These are phyloP conservation scores for Tenrec ecaudatus DNA, from an alignment of 2,113 vertebrate species.

Conservation along the genomic window DNA sequence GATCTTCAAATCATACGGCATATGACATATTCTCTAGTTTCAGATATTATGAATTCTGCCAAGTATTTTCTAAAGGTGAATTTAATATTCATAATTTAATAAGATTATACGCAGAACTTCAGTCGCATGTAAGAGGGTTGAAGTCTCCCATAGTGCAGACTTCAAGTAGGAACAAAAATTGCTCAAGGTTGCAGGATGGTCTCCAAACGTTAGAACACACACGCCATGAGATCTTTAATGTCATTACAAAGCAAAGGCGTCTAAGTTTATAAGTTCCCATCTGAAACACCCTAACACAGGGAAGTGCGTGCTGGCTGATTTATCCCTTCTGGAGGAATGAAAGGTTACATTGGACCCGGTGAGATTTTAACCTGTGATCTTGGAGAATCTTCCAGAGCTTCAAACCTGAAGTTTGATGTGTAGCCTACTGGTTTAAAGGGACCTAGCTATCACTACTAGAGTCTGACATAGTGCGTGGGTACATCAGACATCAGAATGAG, in stretches of 20 bases:
- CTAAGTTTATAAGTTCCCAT: slow-evolving; percentile 79
- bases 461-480: slow-evolving; percentile 77
- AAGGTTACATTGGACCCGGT: slow-evolving; percentile 78
- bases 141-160: slow-evolving; percentile 19
- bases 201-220: slow-evolving; percentile 74
- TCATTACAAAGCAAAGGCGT: slow-evolving; percentile 80
- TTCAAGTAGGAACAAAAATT: slow-evolving; percentile 73
- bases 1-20: neutral
- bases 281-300: slow-evolving; percentile 76
- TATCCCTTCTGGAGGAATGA: slow-evolving; percentile 82
- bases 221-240: slow-evolving; percentile 79
- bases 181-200: slow-evolving; percentile 74
- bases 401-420: slow-evolving; percentile 81
- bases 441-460: slow-evolving; percentile 70
- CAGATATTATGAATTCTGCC: slow-evolving; percentile 48
- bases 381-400: slow-evolving; percentile 82
- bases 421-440: slow-evolving; percentile 81
- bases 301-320: slow-evolving; percentile 76
- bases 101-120: slow-evolving; percentile 45
- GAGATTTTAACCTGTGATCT: slow-evolving; percentile 83
- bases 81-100: slow-evolving; percentile 66
- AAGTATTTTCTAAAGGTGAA: slow-evolving; percentile 52
- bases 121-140: slow-evolving; percentile 2
- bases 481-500: slow-evolving; percentile 78
- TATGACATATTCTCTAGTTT: neutral